These are phyloP conservation scores for Anagyrus pseudococci DNA, from an alignment of 2,888 invertebrate species.

Conservation along the genomic window DNA sequence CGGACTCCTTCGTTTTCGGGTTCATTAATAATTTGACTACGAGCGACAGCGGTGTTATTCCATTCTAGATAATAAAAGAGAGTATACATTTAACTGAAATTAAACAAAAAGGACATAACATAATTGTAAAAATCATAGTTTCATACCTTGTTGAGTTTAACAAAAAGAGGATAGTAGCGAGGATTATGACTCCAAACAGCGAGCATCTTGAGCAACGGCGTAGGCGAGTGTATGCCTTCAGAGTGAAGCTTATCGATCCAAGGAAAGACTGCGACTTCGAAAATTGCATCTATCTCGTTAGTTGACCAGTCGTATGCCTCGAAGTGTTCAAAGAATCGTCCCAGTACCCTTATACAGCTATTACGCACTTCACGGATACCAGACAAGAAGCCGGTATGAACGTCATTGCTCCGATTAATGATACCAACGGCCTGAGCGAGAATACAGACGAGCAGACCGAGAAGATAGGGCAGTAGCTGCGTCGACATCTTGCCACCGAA, in stretches of 20 bases:
- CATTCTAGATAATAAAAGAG: too few species aligned
- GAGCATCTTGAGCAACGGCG: conserved; percentile 81
- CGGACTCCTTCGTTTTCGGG: conserved; percentile 71
- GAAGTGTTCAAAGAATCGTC: conserved; percentile 81
- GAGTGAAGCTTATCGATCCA: conserved; percentile 75
- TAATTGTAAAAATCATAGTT: not conserved
- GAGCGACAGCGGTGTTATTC: conserved; percentile 68
- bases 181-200: conserved; percentile 82
- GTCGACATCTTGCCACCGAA: conserved; percentile 80
- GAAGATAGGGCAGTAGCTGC: conserved; percentile 71
- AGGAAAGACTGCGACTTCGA: conserved; percentile 83
- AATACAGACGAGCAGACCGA: conserved; percentile 76
- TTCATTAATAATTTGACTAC: conserved; percentile 76
- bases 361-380: conserved; percentile 73
- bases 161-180: conserved; percentile 76
- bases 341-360: conserved; percentile 68
- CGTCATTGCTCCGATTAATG: conserved; percentile 65
- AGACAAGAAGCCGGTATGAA: conserved; percentile 71
- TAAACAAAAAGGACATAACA: too few species aligned
- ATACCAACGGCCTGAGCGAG: conserved; percentile 72
- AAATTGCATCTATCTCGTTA: conserved; percentile 76
- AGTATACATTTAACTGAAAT: too few species aligned
- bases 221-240: conserved; percentile 85
- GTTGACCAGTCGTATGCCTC: conserved; percentile 76
- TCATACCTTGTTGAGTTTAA: conserved; percentile 59